phyloP scores from a whole-genome alignment of 2,888 invertebrate species.

The Lasioglossum leucozonium region DNA sequence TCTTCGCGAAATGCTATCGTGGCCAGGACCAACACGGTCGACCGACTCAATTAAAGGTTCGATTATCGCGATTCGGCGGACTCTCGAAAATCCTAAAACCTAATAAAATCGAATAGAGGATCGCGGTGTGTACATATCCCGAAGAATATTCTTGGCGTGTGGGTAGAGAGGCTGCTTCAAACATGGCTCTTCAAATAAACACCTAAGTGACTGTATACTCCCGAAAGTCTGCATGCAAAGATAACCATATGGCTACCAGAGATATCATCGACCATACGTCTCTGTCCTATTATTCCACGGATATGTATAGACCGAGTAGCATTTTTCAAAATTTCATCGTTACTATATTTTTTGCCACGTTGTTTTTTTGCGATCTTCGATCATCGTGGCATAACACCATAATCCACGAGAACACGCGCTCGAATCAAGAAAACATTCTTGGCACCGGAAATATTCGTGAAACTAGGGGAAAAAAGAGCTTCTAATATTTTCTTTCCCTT shows the following conservation, averaged over 20 bases:
- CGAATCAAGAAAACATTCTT: not conserved
- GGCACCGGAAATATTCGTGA: not conserved
- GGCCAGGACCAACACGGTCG: not conserved
- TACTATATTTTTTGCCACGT: not conserved
- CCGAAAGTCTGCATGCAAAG: constrained; percentile 78
- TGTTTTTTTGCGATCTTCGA: not conserved
- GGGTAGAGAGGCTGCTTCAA: constrained; percentile 77
- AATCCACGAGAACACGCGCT: not conserved
- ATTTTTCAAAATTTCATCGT: constrained; percentile 28
- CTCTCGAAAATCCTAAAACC: constrained; percentile 80
- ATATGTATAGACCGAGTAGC: constrained; percentile 44
- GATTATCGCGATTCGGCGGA: constrained; percentile 59
- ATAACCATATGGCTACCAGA: constrained; percentile 82
- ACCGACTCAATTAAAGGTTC: constrained; percentile 46
- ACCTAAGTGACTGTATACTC: constrained; percentile 80
- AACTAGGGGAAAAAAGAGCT: not conserved
- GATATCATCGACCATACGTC: constrained; percentile 72
- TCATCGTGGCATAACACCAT: too few relatives aligned
- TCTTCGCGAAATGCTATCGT: too few relatives aligned
- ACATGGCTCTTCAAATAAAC: constrained; percentile 82
- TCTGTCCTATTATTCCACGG: constrained; percentile 62
- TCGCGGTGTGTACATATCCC: constrained; percentile 77
- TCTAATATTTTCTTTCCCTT: not conserved
- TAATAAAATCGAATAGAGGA: constrained; percentile 84
- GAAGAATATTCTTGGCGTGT: constrained; percentile 81